phyloP scores from a whole-genome alignment of 2,888 invertebrate genomes.

The Lysandra coridon region DNA sequence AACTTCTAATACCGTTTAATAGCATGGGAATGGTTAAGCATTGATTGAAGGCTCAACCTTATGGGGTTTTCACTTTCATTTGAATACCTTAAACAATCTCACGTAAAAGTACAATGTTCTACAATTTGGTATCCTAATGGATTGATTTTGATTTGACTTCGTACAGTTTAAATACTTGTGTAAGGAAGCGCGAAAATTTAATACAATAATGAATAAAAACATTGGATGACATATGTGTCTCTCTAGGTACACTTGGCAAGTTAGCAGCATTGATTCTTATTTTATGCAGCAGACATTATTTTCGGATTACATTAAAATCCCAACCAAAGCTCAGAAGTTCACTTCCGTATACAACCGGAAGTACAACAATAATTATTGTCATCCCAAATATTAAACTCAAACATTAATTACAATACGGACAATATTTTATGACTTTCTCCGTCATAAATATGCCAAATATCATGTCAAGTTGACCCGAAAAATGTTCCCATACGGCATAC shows the following conservation, averaged over 20 bases:
- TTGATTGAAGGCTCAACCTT: background rate
- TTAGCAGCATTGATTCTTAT: too few relatives aligned
- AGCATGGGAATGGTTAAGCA: background rate
- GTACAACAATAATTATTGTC: background rate
- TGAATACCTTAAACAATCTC: background rate
- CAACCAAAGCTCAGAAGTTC: background rate
- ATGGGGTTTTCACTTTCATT: constrained; percentile 2
- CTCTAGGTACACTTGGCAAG: too few relatives aligned
- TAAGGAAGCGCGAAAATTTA: too few relatives aligned
- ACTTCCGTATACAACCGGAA: background rate
- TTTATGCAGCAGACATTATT: too few relatives aligned
- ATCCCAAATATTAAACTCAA: background rate
- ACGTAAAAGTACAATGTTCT: background rate
- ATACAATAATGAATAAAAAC: too few relatives aligned
- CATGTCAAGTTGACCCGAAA: constrained; percentile 42
- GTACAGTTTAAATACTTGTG: too few relatives aligned
- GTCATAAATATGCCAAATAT: constrained; percentile 40
- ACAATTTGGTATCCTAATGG: background rate
- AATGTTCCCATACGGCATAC: constrained; percentile 43
- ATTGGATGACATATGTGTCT: too few relatives aligned
- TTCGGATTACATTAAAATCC: too few relatives aligned
- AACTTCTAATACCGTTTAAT: constrained; percentile 3
- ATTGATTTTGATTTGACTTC: background rate
- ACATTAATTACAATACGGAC: background rate
- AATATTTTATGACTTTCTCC: constrained; percentile 4